These are phyloP conservation scores for Hippocampus guttulatus DNA, from an alignment of 2,113 vertebrate genomes.

Conservation along the genomic window DNA sequence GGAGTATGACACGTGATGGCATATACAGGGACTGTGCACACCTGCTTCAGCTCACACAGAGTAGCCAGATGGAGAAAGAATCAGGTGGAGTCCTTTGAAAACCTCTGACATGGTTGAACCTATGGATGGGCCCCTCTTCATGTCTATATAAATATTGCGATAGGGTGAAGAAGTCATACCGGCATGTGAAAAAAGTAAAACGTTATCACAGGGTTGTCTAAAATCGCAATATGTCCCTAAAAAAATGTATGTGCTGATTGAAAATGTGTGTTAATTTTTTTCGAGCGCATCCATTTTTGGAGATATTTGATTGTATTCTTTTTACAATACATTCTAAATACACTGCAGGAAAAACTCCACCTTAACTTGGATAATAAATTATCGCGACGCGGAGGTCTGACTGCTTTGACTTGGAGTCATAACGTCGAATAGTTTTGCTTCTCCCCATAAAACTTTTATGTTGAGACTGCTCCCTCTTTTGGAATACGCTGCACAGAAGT, in stretches of 20 bases:
- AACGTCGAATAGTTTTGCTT: background rate
- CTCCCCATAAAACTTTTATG: background rate
- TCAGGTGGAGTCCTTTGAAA: background rate
- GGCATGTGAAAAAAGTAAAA: background rate
- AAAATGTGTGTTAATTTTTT: too few relatives aligned
- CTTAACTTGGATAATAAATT: background rate
- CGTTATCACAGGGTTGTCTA: background rate
- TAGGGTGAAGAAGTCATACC: background rate
- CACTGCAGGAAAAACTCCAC: too few relatives aligned
- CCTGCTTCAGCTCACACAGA: background rate
- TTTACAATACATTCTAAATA: too few relatives aligned
- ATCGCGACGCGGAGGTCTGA: background rate
- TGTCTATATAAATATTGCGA: background rate
- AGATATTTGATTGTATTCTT: too few relatives aligned
- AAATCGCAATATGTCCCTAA: background rate
- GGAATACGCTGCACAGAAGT: background rate
- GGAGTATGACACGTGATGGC: background rate
- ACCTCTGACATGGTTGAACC: background rate
- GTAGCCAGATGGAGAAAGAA: background rate
- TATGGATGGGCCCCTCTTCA: background rate
- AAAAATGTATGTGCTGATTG: too few relatives aligned
- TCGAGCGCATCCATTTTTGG: too few relatives aligned
- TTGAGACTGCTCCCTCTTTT: background rate
- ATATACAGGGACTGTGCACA: background rate
- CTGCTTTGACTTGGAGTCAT: background rate